A percentile compares a stretch with the other conserved stretches of the same genome.
Evolutionary conservation across 2,797 vertebrate genomes (phyloP).

Genomic region (Myotis pilosus): DNA sequence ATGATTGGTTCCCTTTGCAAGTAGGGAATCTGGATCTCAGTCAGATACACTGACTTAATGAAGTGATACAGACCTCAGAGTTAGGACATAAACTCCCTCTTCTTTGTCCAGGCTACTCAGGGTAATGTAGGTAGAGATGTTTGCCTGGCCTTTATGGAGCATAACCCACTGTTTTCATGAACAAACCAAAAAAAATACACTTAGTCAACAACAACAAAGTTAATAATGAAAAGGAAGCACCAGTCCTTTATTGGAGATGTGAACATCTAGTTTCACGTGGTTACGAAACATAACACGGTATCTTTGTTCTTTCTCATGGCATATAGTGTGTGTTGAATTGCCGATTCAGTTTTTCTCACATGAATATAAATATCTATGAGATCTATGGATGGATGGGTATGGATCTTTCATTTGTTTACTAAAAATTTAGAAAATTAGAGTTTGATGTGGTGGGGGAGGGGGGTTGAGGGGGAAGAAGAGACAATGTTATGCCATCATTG

Average conservation of each 20-base stretch:
- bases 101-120: neutral
- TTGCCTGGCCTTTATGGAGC: neutral
- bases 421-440: conserved; percentile 9
- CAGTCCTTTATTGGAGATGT: neutral
- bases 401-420: neutral
- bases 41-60: neutral
- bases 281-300: neutral
- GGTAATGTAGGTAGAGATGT: neutral
- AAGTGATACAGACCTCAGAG: neutral
- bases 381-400: neutral
- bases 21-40: neutral
- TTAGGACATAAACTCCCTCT: neutral
- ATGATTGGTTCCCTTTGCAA: conserved; percentile 6
- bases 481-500: neutral
- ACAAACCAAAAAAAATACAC: neutral
- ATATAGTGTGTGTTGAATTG: neutral
- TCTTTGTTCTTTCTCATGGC: neutral
- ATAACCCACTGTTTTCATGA: neutral
- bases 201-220: conserved; percentile 6
- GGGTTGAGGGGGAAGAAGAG: too few relatives aligned
- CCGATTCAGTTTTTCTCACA: neutral
- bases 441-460: neutral
- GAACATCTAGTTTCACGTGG: neutral
- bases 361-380: neutral
- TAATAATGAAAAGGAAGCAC: neutral